Percentiles rank a stretch among this genome's conserved stretches.
Evolutionary conservation across 2,113 vertebrate genomes (phyloP).

Genomic region (Origma solitaria): DNA sequence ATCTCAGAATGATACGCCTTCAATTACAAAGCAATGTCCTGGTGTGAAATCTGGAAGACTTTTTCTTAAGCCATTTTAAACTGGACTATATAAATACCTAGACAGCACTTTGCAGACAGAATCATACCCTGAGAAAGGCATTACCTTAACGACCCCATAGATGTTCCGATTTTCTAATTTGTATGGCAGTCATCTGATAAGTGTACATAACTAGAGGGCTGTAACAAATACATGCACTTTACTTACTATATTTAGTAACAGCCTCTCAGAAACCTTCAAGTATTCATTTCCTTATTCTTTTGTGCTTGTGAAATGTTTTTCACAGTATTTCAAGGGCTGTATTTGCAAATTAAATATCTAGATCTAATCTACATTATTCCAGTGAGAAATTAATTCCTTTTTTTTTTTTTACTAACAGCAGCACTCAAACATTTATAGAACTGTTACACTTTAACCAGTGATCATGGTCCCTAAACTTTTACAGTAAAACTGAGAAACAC

Average conservation of each 20-base stretch:
- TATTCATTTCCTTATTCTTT: not conserved
- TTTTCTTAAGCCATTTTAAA: conserved; percentile 12
- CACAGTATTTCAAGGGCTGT: not conserved
- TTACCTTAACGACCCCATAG: not conserved
- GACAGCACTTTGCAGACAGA: not conserved
- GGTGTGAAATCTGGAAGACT: not conserved
- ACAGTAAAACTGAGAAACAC: not conserved
- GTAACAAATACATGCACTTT: not conserved
- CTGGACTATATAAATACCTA: not conserved
- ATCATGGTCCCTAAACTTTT: not conserved
- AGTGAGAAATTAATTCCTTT: not conserved
- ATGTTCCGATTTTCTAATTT: conserved; percentile 23
- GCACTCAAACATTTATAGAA: not conserved
- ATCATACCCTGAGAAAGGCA: not conserved
- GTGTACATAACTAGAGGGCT: not conserved
- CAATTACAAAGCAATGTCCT: not conserved
- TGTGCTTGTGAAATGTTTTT: not conserved
- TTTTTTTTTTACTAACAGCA: not conserved
- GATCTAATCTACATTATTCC: not conserved
- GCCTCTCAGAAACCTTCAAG: not conserved
- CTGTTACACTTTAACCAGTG: not conserved
- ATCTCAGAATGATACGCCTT: conserved; percentile 1
- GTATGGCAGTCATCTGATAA: not conserved
- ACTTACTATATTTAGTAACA: not conserved
- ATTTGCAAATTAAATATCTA: not conserved